A percentile compares a stretch with the other conserved stretches of the same genome.
Conservation (phyloP, 2,797 vertebrate species). For the Ambastaia sidthimunki region DNA sequence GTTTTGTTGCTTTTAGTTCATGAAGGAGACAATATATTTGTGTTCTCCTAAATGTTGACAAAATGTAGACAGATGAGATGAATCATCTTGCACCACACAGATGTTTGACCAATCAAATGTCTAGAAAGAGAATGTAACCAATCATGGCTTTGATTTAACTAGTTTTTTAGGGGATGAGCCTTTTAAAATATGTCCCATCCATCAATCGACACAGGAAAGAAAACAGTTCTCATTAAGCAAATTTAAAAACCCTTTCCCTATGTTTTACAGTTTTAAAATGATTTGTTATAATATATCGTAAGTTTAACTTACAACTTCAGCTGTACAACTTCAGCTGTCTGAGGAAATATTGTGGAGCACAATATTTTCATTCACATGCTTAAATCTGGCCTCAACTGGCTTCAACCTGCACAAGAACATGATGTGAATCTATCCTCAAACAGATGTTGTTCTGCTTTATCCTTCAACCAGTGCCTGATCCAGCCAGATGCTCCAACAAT, state of each 20-base stretch:
- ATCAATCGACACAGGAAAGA: background rate
- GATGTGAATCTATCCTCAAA: conserved; percentile 6
- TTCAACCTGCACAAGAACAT: conserved; percentile 31
- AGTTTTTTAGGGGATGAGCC: background rate
- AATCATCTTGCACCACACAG: background rate
- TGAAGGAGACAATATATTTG: too few relatives aligned
- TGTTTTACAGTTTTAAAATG: background rate
- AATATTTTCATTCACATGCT: conserved; percentile 30
- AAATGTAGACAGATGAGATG: background rate
- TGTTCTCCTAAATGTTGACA: too few relatives aligned
- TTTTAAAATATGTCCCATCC: background rate
- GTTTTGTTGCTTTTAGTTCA: too few relatives aligned
- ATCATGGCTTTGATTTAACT: background rate
- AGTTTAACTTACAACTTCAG: background rate
- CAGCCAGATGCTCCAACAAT: background rate
- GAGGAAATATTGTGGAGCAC: background rate
- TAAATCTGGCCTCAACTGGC: conserved; percentile 26
- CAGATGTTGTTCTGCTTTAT: conserved; percentile 21
- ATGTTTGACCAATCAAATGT: background rate
- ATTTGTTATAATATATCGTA: background rate
- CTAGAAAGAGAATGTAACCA: background rate
- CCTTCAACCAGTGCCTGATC: conserved; percentile 8
- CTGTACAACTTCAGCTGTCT: background rate
- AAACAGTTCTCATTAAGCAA: background rate
- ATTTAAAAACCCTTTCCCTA: background rate